A percentile compares a stretch with the other conserved stretches of the same genome.
phyloP scores from a whole-genome alignment of 2,113 vertebrate genomes.

The Crotalus viridis region DNA sequence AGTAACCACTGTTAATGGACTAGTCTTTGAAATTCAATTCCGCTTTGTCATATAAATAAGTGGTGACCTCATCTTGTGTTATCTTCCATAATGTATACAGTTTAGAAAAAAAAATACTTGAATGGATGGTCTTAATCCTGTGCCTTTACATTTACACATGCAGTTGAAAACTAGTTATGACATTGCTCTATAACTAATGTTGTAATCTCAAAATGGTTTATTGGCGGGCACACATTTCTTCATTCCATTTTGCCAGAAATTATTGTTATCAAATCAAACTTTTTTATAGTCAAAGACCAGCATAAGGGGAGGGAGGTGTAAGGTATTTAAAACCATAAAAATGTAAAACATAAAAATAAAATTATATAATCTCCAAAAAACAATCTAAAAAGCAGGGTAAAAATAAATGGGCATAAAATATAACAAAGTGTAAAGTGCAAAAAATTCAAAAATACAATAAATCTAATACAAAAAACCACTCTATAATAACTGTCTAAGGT shows the following conservation, averaged over 20 bases:
- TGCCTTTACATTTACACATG: background rate
- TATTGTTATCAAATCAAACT: background rate
- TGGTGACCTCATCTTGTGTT: background rate
- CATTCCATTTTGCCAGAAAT: background rate
- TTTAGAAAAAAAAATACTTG: background rate
- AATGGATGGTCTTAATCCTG: background rate
- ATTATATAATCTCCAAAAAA: background rate
- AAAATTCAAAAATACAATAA: too few species aligned
- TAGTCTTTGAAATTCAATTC: background rate
- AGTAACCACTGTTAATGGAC: background rate
- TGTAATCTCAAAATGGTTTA: background rate
- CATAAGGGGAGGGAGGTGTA: too few species aligned
- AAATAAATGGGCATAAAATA: background rate
- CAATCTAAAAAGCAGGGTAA: background rate
- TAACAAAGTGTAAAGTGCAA: background rate
- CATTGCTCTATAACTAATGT: background rate
- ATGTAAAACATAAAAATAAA: background rate
- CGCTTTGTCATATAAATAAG: background rate
- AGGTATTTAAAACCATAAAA: too few species aligned
- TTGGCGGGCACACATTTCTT: too few species aligned
- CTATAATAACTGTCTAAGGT: too few species aligned
- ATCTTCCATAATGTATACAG: background rate
- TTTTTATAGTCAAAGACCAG: too few species aligned
- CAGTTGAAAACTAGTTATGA: background rate
- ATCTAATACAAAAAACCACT: too few species aligned